Conservation (phyloP, 2,113 vertebrate genomes). For the Sialia sialis region DNA sequence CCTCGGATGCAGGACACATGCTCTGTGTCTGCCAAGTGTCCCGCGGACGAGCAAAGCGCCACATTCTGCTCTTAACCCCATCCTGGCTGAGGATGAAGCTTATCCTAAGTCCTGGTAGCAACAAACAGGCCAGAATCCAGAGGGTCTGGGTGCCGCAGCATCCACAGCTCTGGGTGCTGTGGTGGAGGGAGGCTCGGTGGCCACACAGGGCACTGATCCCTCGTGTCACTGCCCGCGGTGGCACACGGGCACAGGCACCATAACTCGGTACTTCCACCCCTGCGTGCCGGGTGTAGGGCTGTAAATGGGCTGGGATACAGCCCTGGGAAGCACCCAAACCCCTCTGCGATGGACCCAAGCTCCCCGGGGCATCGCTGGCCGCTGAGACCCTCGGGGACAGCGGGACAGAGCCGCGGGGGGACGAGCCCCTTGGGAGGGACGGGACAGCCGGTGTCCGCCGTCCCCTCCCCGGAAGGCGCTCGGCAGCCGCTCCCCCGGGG, state of each 20-base stretch:
- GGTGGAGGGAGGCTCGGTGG: background rate
- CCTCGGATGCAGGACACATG: rapidly evolving
- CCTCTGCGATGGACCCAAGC: background rate
- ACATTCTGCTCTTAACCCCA: rapidly evolving
- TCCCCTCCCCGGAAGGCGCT: background rate
- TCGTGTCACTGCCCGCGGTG: background rate
- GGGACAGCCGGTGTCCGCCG: background rate
- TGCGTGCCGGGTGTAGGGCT: background rate
- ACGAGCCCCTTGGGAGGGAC: background rate
- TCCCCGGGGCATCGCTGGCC: background rate
- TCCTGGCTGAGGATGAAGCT: background rate
- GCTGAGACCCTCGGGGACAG: background rate
- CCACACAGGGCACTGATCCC: background rate
- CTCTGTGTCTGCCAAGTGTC: background rate
- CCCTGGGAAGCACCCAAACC: background rate
- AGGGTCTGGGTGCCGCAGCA: background rate
- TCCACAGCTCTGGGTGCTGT: background rate
- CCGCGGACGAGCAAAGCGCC: rapidly evolving
- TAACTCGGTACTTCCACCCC: background rate
- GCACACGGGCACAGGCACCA: background rate
- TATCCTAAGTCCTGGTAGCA: rapidly evolving
- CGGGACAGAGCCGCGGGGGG: background rate
- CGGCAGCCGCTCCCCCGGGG: background rate
- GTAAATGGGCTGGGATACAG: background rate
- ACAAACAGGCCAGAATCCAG: rapidly evolving